Conservation (phyloP, 2,888 invertebrate species). For the Sialis lutaria region DNA sequence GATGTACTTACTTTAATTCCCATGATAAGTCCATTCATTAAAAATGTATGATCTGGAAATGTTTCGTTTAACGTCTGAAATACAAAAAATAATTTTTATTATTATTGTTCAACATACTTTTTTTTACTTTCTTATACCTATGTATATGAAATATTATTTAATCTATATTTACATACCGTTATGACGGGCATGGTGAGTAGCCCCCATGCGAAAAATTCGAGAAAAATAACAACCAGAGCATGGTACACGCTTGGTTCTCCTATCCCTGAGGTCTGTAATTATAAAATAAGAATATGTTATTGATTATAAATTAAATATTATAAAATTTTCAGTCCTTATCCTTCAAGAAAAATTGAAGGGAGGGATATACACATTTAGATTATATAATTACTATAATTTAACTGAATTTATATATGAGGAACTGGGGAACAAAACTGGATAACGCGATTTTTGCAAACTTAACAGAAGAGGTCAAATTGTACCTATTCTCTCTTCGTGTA, state of each 20-base stretch:
- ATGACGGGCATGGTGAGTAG: constrained; percentile 96
- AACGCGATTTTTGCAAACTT: too few species aligned
- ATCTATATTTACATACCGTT: constrained; percentile 32
- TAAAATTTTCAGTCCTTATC: too few species aligned
- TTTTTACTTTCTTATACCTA: too few species aligned
- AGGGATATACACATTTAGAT: too few species aligned
- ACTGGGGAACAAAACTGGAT: too few species aligned
- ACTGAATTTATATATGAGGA: too few species aligned
- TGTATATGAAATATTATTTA: neutral
- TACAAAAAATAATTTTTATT: constrained; percentile 2
- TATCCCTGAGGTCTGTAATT: constrained; percentile 61
- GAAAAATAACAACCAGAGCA: constrained; percentile 96
- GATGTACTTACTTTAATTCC: constrained; percentile 59
- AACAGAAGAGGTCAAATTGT: too few species aligned
- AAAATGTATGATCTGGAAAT: constrained; percentile 96
- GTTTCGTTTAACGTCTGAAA: constrained; percentile 75
- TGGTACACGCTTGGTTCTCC: constrained; percentile 95
- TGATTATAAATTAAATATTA: too few species aligned
- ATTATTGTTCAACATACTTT: neutral
- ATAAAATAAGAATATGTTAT: constrained; percentile 5
- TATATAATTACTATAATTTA: too few species aligned
- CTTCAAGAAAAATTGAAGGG: too few species aligned
- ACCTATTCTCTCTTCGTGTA: too few species aligned
- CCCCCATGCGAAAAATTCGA: constrained; percentile 99
- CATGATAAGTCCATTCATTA: constrained; percentile 99